These are phyloP conservation scores for Porites australiensis DNA, from an alignment of 64 coral and sea anemone species.

Conservation along the genomic window DNA sequence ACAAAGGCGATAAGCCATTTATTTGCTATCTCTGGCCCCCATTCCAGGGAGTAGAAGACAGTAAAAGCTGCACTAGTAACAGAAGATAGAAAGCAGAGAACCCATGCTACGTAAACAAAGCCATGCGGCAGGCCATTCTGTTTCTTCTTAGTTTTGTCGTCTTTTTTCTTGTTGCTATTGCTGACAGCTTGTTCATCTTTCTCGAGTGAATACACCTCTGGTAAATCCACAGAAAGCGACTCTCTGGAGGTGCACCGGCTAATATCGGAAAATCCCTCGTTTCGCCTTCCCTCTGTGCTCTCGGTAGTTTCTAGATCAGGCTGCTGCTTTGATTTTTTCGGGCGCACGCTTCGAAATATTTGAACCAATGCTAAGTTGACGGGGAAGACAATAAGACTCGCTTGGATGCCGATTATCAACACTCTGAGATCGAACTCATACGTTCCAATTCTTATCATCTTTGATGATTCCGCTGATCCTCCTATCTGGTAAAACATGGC, in stretches of 20 bases:
- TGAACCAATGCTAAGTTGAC: slow-evolving; percentile 91
- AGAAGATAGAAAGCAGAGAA: slow-evolving; percentile 61
- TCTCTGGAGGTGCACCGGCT: slow-evolving; percentile 17
- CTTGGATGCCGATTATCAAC: slow-evolving; percentile 85
- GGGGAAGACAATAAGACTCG: slow-evolving; percentile 91
- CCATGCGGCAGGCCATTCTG: slow-evolving; percentile 77
- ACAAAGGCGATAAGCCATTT: slow-evolving; percentile 89
- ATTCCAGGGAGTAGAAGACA: slow-evolving; percentile 86
- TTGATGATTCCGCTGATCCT: slow-evolving; percentile 19
- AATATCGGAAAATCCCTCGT: slow-evolving; percentile 22
- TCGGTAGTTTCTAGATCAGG: background rate
- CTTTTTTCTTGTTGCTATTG: background rate
- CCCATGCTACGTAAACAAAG: slow-evolving; percentile 83
- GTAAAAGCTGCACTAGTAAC: slow-evolving; percentile 66
- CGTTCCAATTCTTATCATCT: slow-evolving; percentile 57
- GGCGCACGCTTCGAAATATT: slow-evolving; percentile 86
- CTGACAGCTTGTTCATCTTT: background rate
- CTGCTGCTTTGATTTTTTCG: slow-evolving; percentile 51
- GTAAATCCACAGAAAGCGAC: background rate
- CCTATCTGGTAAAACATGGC: slow-evolving; percentile 87
- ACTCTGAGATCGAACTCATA: slow-evolving; percentile 56
- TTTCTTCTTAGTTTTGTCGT: slow-evolving; percentile 36
- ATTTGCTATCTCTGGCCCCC: slow-evolving; percentile 91
- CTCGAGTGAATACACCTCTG: background rate
- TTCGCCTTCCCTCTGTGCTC: background rate